Conservation (phyloP, 2,797 vertebrate genomes). For the Pipistrellus pipistrellus region DNA sequence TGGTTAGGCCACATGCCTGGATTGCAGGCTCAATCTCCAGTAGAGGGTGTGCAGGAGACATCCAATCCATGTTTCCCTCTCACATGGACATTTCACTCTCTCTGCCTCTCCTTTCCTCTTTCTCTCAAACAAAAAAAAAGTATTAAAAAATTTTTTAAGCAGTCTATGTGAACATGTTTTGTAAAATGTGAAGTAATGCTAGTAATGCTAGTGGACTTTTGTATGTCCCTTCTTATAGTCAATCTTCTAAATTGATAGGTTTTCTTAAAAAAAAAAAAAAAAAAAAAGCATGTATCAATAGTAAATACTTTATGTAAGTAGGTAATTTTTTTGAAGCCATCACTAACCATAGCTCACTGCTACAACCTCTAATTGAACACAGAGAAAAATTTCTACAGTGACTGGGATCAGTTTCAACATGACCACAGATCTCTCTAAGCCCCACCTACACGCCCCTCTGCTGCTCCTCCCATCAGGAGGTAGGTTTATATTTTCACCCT, state of each 20-base stretch:
- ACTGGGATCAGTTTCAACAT: conserved; percentile 42
- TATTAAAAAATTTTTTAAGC: too few species aligned
- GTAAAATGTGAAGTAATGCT: conserved; percentile 26
- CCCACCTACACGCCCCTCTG: background rate
- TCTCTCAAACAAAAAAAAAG: too few species aligned
- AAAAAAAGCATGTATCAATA: background rate
- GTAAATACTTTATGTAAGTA: background rate
- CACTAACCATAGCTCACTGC: background rate
- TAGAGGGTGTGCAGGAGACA: too few species aligned
- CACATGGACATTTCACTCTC: too few species aligned
- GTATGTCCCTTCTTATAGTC: conserved; percentile 5
- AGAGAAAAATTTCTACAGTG: background rate
- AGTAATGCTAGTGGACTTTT: conserved; percentile 28
- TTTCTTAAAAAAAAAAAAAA: background rate
- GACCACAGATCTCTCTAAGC: background rate
- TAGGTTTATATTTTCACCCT: background rate
- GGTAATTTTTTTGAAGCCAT: background rate
- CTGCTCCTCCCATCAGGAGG: background rate
- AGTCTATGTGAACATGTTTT: background rate
- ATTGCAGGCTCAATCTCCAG: too few species aligned
- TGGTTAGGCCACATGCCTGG: too few species aligned
- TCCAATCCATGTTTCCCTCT: too few species aligned
- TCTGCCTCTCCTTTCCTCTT: too few species aligned
- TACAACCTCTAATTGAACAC: background rate
- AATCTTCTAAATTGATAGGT: background rate